Evolutionary conservation across 2,888 invertebrate genomes (phyloP).

Genomic region (Drosophila antonietae): DNA sequence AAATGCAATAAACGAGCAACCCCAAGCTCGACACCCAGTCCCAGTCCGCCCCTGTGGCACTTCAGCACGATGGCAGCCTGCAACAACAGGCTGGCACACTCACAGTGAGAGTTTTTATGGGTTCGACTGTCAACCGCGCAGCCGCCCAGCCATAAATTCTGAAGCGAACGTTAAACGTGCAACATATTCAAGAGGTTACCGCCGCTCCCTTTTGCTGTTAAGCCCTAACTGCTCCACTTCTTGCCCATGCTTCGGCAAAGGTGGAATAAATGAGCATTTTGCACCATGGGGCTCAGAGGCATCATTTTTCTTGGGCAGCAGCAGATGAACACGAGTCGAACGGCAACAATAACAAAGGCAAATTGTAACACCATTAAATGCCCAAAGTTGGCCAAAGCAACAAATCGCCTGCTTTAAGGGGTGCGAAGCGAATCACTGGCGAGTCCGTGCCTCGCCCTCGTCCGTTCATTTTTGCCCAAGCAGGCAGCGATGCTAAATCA

Average conservation of each 20-base stretch:
- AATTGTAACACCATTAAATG: slow-evolving; percentile 74
- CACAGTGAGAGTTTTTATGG: slow-evolving; percentile 64
- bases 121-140: slow-evolving; percentile 71
- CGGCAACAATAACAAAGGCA: slow-evolving; percentile 65
- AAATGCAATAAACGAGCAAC: slow-evolving; percentile 68
- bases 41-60: not conserved
- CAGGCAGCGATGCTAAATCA: slow-evolving; percentile 69
- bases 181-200: slow-evolving; percentile 67
- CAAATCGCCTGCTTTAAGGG: slow-evolving; percentile 65
- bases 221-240: slow-evolving; percentile 9
- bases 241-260: not conserved
- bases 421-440: slow-evolving; percentile 26
- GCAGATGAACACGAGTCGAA: slow-evolving; percentile 3
- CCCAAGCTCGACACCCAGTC: not conserved
- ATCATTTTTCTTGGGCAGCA: slow-evolving; percentile 63
- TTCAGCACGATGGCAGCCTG: not conserved
- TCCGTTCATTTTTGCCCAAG: not conserved
- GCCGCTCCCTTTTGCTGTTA: slow-evolving; percentile 10
- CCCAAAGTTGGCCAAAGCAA: slow-evolving; percentile 65
- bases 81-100: slow-evolving; percentile 1
- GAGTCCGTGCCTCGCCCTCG: not conserved
- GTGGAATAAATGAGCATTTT: slow-evolving; percentile 75
- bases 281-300: slow-evolving; percentile 62
- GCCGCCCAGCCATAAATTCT: slow-evolving; percentile 69
- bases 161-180: slow-evolving; percentile 70